These are phyloP conservation scores for Drosophila dives DNA, from an alignment of 2,888 invertebrate species.

Conservation along the genomic window DNA sequence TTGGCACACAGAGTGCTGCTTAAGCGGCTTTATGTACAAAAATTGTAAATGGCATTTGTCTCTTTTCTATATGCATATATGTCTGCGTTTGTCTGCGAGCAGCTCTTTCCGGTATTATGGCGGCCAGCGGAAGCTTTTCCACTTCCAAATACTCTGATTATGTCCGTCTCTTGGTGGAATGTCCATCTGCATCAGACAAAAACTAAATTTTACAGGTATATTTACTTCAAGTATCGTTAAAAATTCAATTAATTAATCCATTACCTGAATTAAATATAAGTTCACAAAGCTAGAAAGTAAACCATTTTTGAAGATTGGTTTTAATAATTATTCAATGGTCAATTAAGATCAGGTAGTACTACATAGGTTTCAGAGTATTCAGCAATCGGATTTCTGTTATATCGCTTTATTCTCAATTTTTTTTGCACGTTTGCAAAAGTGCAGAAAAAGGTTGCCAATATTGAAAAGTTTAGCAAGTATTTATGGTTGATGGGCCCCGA, in stretches of 20 bases:
- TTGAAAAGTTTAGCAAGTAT: slow-evolving; percentile 75
- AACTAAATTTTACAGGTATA: neutral
- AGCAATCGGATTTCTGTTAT: slow-evolving; percentile 1
- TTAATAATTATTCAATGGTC: neutral
- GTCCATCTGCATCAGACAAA: neutral
- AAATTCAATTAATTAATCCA: neutral
- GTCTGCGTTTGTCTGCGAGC: slow-evolving; percentile 48
- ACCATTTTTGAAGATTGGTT: neutral
- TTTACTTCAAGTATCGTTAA: neutral
- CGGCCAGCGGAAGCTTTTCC: slow-evolving; percentile 60
- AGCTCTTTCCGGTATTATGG: slow-evolving; percentile 78
- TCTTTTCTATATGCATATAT: slow-evolving; percentile 26
- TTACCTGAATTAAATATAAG: neutral
- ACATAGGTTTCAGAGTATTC: neutral
- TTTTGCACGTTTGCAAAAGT: slow-evolving; percentile 38
- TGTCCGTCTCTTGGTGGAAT: no score
- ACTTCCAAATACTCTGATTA: slow-evolving; percentile 8
- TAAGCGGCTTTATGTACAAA: slow-evolving; percentile 79
- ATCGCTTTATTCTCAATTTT: neutral
- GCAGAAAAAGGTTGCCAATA: slow-evolving; percentile 75
- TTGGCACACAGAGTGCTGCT: slow-evolving; percentile 58
- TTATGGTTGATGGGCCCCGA: slow-evolving; percentile 49
- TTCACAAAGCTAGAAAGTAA: neutral
- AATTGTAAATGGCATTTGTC: slow-evolving; percentile 80
- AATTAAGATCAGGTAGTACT: neutral